Conservation (phyloP, 2,797 vertebrate genomes). For the Fistularia tabacaria region DNA sequence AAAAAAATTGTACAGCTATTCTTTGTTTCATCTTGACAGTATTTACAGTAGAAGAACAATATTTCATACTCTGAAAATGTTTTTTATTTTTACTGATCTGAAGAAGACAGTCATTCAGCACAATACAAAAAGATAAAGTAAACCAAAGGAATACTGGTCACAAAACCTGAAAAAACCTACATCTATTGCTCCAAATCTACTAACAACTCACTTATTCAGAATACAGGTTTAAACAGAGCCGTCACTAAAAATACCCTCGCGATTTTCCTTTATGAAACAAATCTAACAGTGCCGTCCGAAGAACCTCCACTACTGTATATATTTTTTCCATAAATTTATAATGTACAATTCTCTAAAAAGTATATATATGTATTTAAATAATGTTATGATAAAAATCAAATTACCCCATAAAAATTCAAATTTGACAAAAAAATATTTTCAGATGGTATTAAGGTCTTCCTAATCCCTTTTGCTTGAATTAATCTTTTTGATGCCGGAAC, state of each 20-base stretch:
- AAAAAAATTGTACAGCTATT: slow-evolving; percentile 63
- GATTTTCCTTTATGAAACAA: slow-evolving; percentile 50
- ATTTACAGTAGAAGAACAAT: slow-evolving; percentile 59
- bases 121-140: slow-evolving; percentile 43
- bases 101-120: slow-evolving; percentile 44
- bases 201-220: slow-evolving; percentile 47
- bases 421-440: slow-evolving; percentile 54
- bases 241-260: slow-evolving; percentile 56
- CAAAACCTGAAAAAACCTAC: slow-evolving; percentile 51
- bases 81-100: slow-evolving; percentile 43
- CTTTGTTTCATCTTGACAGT: slow-evolving; percentile 39
- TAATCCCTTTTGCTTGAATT: slow-evolving; percentile 43
- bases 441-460: slow-evolving; percentile 33
- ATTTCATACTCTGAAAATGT: slow-evolving; percentile 54
- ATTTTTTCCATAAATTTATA: slow-evolving; percentile 53
- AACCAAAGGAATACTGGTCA: slow-evolving; percentile 48
- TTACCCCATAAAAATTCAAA: slow-evolving; percentile 35
- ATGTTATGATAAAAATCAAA: slow-evolving; percentile 47
- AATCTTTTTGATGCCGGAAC: slow-evolving; percentile 48
- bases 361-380: slow-evolving; percentile 53
- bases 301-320: slow-evolving; percentile 46
- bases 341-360: slow-evolving; percentile 63
- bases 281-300: slow-evolving; percentile 47
- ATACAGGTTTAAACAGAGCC: slow-evolving; percentile 51
- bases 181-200: slow-evolving; percentile 52